Base-by-base conservation (phyloP, 1,140 invertebrate genomes). In the Bombus pyrosoma region DNA sequence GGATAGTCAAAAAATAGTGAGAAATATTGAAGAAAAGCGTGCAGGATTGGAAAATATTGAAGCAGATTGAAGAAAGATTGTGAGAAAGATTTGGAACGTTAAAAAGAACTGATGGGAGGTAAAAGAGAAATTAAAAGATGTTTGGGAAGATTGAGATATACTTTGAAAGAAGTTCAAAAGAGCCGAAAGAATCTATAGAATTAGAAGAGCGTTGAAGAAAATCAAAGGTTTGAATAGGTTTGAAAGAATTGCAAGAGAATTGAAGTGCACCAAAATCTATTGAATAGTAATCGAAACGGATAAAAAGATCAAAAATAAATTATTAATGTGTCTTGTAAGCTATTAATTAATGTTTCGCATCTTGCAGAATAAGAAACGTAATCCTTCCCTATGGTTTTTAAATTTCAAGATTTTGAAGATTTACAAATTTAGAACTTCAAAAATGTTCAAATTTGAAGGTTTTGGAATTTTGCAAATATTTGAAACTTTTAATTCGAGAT, bases 71-170 rank as follows among this genome's bases (percentile, higher is more conserved):
- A 68, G 32, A 32, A 22, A 34, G 32, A 37, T 22, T 8, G 32
- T 10, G 32, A 68, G 32, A 18, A 22, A 37, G 32, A 68, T 37
- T 34, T 22, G 34, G 25, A 37, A 68, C 32, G 66, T 37, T 68
- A 37, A 37, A 68, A 68, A 18, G 8, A 9, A 22, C 32, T 18
- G 18, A 22, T 53, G 66, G 59, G 10, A 18, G 15, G 32, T 68
- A 15, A 47, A 47, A 25, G 34, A 68, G 34, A 68, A 68, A 71
- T 71, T 71, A 71, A 71, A 71, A 71, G 66, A 34, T 22, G 66
- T 6, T 22, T 32, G 3, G 32, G 3, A 34, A 68, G 25, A 71
- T 71, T 71, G 37, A n/a, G 28, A 62, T 62, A 39, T 28, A 39
- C 37, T 39, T 71, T 71, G 4, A 25, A 39, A 28, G 68, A 71